These are phyloP conservation scores for Volucella zonaria DNA, from an alignment of 2,888 invertebrate species.

Conservation along the genomic window DNA sequence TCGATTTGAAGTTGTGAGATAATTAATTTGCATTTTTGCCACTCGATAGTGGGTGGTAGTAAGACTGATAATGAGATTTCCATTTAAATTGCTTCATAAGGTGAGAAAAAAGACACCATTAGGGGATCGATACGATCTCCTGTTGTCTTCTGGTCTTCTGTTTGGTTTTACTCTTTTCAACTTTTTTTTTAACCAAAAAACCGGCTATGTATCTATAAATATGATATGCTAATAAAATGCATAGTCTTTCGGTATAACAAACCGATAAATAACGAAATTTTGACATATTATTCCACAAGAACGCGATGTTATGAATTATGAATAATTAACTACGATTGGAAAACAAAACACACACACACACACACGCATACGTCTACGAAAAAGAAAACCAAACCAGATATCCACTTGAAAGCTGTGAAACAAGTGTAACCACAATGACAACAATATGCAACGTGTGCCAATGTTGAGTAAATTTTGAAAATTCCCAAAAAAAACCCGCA, in stretches of 20 bases:
- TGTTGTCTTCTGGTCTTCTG: constrained; percentile 28
- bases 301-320: constrained; percentile 39
- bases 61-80: constrained; percentile 29
- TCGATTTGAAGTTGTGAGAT: too few species aligned
- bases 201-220: constrained; percentile 29
- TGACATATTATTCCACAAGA: constrained; percentile 42
- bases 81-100: constrained; percentile 40
- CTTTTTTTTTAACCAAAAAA: constrained; percentile 2
- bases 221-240: constrained; percentile 64
- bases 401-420: constrained; percentile 30
- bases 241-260: constrained; percentile 47
- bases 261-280: constrained; percentile 59
- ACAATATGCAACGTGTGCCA: constrained; percentile 63
- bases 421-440: constrained; percentile 42
- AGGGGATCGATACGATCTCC: constrained; percentile 20
- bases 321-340: constrained; percentile 44
- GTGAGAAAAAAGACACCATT: constrained; percentile 29
- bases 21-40: constrained; percentile 36
- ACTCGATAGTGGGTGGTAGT: constrained; percentile 39
- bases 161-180: constrained; percentile 2
- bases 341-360: neutral
- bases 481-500: constrained; percentile 40
- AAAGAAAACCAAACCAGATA: constrained; percentile 23
- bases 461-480: constrained; percentile 41
- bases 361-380: neutral